Percentiles rank a stretch among this genome's conserved stretches.
Conservation (phyloP, 2,113 vertebrate species). For the Mormyrus iriodes region DNA sequence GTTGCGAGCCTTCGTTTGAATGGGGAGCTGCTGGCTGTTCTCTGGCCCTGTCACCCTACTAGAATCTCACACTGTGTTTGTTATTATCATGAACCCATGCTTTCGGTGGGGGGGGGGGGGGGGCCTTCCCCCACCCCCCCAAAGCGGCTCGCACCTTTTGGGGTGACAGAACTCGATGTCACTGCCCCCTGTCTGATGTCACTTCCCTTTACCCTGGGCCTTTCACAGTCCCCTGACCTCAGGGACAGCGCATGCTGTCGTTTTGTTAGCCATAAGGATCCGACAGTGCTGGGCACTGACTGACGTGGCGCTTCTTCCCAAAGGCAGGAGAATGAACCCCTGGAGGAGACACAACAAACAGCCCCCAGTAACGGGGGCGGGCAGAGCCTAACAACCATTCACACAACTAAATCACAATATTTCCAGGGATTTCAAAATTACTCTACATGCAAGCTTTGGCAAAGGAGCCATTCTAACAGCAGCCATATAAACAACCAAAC, state of each 20-base stretch:
- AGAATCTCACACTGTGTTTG: not conserved
- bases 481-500: not conserved
- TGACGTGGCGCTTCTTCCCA: not conserved
- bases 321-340: not conserved
- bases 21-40: not conserved
- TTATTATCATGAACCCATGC: not conserved
- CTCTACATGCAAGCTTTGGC: not conserved
- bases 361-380: not conserved
- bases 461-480: not conserved
- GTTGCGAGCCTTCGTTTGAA: not conserved
- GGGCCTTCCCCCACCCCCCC: not conserved
- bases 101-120: not conserved
- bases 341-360: not conserved
- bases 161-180: not conserved
- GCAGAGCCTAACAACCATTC: not conserved
- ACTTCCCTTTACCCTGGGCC: not conserved
- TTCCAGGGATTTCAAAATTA: not conserved
- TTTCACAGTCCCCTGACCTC: not conserved
- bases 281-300: not conserved
- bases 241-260: not conserved
- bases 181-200: not conserved
- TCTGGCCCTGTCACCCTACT: not conserved
- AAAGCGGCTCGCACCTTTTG: not conserved
- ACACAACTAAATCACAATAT: not conserved
- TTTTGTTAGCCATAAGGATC: not conserved